Conservation (phyloP, 2,797 vertebrate species). For the Mastacembelus armatus region DNA sequence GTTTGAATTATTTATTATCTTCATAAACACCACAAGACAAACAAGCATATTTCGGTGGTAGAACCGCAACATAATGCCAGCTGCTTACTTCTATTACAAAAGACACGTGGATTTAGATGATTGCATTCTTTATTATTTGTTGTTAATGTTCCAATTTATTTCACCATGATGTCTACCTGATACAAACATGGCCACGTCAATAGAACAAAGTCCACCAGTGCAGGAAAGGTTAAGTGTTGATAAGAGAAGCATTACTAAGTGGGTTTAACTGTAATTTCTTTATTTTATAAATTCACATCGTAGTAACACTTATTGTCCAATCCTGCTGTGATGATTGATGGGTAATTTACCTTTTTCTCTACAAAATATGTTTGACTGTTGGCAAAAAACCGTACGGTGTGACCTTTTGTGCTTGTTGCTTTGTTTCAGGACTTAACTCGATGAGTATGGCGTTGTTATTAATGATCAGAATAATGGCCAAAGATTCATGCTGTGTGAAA, state of each 20-base stretch:
- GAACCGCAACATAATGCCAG: not conserved
- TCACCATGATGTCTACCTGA: not conserved
- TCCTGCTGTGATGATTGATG: not conserved
- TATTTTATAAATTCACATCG: not conserved
- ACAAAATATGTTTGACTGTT: not conserved
- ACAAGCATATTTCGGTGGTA: not conserved
- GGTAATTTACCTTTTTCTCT: not conserved
- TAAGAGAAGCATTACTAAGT: not conserved
- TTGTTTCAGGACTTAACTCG: not conserved
- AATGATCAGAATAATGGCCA: not conserved
- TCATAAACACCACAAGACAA: not conserved
- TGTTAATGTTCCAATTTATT: not conserved
- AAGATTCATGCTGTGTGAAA: no score
- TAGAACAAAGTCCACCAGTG: no score
- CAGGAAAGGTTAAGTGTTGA: not conserved
- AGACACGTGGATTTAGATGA: not conserved
- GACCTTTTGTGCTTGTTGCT: not conserved
- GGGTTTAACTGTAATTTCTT: not conserved
- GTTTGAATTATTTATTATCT: conserved; percentile 9
- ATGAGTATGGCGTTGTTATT: not conserved
- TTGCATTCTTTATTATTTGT: no score
- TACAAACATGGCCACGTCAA: not conserved
- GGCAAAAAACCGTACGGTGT: no score
- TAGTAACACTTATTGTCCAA: not conserved
- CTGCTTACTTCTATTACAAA: not conserved